Evolutionary conservation across 2,113 vertebrate species (phyloP), one percentile per base, ranked within the genome.

Genomic region (Lampris megalopsis): DNA sequence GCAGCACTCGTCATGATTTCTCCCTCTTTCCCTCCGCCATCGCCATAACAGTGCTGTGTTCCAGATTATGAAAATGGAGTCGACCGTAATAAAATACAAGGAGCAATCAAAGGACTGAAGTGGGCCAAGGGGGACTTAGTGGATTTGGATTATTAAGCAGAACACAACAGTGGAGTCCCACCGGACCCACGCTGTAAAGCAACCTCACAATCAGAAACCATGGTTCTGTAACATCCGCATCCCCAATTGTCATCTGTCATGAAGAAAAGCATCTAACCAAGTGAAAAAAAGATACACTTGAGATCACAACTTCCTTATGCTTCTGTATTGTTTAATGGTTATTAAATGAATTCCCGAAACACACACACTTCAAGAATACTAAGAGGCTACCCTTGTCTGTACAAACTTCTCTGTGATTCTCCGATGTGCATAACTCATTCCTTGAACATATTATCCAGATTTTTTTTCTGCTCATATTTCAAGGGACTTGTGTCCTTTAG

Each of bases 91-190:
- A 89, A 87, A 82, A 89, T 84, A 89, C 86, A 93, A 91, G 88
- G 86, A 89, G 87, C 84, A 90, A 92, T 91, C 86, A 89, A 89
- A 91, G 76, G 78, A 86, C 71, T 91, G 83, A 86, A 90, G 87
- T 87, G 85, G 91, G 90, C 88, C 84, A 79, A 80, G 71, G 83
- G 88, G 85, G 90, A 91, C 60, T 89, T 90, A 87, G 83, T 89
- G 91, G 92, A 92, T 93, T 93, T 92, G 86, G 87, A 92, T 92
- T 93, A 93, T 93, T 91, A 91, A 90, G 80, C 92, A 83, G 88
- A 91, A 92, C 88, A 91, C 86, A 94, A 88, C 88, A 89, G 79
- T 68, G 66, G 75, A 88, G 77, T 91, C 91, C 86, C 92, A 86
- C 60, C 49, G 79, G 87, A 77, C 64, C 78, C 38, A 5, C 65